phyloP scores from a whole-genome alignment of 2,888 invertebrate species.

The Cataglyphis cursor region DNA sequence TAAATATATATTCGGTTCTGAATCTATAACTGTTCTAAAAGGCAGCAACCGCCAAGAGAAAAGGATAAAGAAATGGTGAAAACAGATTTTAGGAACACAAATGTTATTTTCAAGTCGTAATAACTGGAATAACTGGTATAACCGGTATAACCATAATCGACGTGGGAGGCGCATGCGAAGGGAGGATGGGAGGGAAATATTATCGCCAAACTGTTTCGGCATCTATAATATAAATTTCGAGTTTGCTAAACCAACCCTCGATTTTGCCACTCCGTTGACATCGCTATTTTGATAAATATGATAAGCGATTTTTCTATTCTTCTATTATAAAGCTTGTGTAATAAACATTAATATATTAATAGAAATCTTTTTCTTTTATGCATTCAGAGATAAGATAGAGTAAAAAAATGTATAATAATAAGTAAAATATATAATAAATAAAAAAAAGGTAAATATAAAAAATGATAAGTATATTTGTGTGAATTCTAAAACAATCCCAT shows the following conservation, averaged over 20 bases:
- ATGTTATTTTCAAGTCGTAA: slow-evolving; percentile 22
- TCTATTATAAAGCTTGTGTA: not conserved
- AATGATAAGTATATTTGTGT: not conserved
- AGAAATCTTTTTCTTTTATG: not conserved
- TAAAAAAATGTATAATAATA: not conserved
- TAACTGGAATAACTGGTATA: slow-evolving; percentile 38
- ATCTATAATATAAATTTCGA: slow-evolving; percentile 27
- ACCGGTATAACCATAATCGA: slow-evolving; percentile 28
- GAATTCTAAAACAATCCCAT: not conserved
- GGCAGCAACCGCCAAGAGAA: not conserved
- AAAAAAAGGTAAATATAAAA: not conserved
- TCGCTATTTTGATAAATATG: not conserved
- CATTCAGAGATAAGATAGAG: not conserved
- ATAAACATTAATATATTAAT: not conserved
- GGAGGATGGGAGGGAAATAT: not conserved
- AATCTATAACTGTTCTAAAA: not conserved
- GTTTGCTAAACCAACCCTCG: not conserved
- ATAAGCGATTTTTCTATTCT: not conserved
- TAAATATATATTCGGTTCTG: not conserved
- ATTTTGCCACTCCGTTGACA: not conserved
- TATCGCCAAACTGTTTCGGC: slow-evolving; percentile 6
- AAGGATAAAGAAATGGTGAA: slow-evolving; percentile 4
- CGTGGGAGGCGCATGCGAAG: not conserved
- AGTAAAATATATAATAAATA: not conserved
- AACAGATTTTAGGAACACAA: slow-evolving; percentile 17